Percentiles rank a stretch among this genome's conserved stretches.
Conservation (phyloP, 2,113 vertebrate species). For the Psammodynastes pulverulentus region DNA sequence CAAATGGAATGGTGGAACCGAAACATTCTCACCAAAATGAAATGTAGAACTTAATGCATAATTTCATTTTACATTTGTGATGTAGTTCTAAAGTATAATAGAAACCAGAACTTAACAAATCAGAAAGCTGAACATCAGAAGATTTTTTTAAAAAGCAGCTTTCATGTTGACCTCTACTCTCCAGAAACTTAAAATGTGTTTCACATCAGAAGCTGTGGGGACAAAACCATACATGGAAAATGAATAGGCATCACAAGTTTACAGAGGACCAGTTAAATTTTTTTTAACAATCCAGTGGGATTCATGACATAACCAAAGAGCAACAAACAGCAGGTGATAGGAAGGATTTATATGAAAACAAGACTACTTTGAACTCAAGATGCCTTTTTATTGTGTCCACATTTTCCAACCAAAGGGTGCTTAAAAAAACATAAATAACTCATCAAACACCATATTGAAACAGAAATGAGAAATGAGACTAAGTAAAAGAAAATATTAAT, state of each 20-base stretch:
- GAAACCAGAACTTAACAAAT: constrained; percentile 64
- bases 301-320: constrained; percentile 81
- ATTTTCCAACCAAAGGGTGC: constrained; percentile 78
- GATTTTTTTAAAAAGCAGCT: constrained; percentile 51
- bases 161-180: constrained; percentile 81
- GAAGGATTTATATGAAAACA: constrained; percentile 64
- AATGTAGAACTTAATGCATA: constrained; percentile 38
- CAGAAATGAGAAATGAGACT: not conserved
- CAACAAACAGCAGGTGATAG: constrained; percentile 83
- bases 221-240: constrained; percentile 69
- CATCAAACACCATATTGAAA: constrained; percentile 31
- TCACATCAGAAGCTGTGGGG: constrained; percentile 72
- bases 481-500: not conserved
- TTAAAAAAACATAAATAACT: constrained; percentile 52
- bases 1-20: constrained; percentile 8
- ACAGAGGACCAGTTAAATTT: constrained; percentile 54
- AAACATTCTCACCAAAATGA: constrained; percentile 33
- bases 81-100: constrained; percentile 64
- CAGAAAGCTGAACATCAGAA: constrained; percentile 63
- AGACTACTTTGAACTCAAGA: constrained; percentile 78
- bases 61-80: constrained; percentile 47
- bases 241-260: constrained; percentile 46
- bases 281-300: constrained; percentile 58
- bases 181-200: constrained; percentile 76
- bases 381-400: constrained; percentile 74